Base-by-base conservation (phyloP, 2,888 invertebrate species). In the Steinernema scapterisci region DNA sequence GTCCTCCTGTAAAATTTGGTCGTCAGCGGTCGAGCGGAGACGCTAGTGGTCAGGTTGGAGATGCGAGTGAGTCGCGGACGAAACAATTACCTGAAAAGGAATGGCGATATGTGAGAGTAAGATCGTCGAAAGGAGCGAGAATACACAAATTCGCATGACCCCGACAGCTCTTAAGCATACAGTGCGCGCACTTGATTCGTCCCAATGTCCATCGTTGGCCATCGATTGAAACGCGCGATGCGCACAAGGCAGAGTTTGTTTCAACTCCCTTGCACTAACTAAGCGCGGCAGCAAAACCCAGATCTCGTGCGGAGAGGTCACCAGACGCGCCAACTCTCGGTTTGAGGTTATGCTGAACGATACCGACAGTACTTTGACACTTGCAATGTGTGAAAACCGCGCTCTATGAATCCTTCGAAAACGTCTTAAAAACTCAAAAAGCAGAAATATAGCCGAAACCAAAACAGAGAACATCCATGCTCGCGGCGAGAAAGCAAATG, bases 121-220 rank as follows among this genome's bases (percentile, higher is more conserved):
- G 63, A 63, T 27, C 31, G 31, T 31, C 27, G 63, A 63, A 63
- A 38, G 25, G 25, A 63, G 63, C 31, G 63, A 63, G 63, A 63
- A 63, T 63, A 63, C 63, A 63, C 63, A 63, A 63, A 63, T 63
- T 63, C 63, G 27, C 63, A 63, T 63, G 63, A 63, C 63, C 63
- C 63, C 63, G 63, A 63, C 63, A 63, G 63, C 27, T 63, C 63
- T 63, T 63, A 63, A 63, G 63, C 63, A 63, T 63, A 63, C 63
- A 63, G 63, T 63, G 63, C 63, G 25, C 31, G 63, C 63, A 63
- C 31, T 63, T 38, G 63, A 63, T 31, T 38, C 27, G 25, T 63
- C 27, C 63, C 19, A 9, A 19, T 63, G 63, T 25, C 63, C 63
- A 63, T 27, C 63, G 38, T 31, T 63, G 63, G 31, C 38, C 63